Evolutionary conservation across 1,140 invertebrate genomes (phyloP), one percentile per base, ranked within the genome.

Genomic region (Drosophila watanabei): DNA sequence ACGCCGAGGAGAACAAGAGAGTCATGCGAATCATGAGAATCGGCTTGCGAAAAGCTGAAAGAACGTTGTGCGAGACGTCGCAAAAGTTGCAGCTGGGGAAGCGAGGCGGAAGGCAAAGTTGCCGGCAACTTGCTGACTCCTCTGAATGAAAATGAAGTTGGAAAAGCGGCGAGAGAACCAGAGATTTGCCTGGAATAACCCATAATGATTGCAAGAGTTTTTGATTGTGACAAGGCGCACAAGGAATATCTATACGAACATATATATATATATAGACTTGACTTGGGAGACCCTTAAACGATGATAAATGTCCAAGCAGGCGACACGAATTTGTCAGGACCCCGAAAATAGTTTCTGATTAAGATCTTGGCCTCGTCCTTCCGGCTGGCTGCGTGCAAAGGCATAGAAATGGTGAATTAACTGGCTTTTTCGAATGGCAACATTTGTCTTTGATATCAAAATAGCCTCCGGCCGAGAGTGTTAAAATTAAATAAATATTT

Each of bases 401-500:
- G 85, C 86, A 89, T 71, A 76, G 48, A 66, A 79, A 65, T 61
- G 30, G 59, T 79, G 65, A 68, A 84, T 88, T 89, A 85, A 81
- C 72, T 68, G 57, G 10, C 37, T 48, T 49, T 57, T 71, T 24
- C 18, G 60, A 41, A 20, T 32, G 70, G 75, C 77, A 87, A 77
- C 84, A 87, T 70, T 88, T 89, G 84, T 80, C 57, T 80, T 68
- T 89, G 72, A 79, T 82, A 80, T 82, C 43, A 58, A 46, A 63
- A 63, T 54, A 48, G 56, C 78, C 79, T 28, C 24, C 41, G 64
- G 68, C 37, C 5, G 18, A 13, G 35, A 32, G 68, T 63, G 76
- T 66, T 84, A 33, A 84, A 73, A 88, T 84, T 89, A 81, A 75
- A 84, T 89, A 85, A 85, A 85, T 89, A 88, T 85, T 87, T 80